Base-by-base conservation (phyloP, 2,113 vertebrate species). In the Eptesicus fuscus region DNA sequence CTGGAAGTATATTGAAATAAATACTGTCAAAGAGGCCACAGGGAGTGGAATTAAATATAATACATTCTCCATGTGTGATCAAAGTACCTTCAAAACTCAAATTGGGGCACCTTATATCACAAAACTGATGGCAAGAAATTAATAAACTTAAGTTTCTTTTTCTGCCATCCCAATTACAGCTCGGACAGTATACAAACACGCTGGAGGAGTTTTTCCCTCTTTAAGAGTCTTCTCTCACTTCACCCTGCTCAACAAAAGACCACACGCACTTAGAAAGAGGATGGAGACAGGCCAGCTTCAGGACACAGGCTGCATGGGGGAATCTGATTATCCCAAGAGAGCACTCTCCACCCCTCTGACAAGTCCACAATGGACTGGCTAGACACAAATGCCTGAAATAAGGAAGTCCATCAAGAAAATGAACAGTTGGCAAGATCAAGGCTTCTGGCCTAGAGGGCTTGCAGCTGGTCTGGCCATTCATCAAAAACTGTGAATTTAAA, bases 381-480 rank as follows among this genome's bases (percentile, higher is more conserved):
- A 96, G 65, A 91, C 51, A 88, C 82, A 78, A 87, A 79, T 2
- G 6, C 83, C 70, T 53, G 32, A 91, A 95, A 96, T 73, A 73
- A 93, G 95, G 88, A 96, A 97, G 94, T 93, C 95, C 83, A 90
- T 87, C 93, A 88, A 96, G 97, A 96, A 97, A 97, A 97, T 49
- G 93, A 96, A 96, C 96, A 96, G 96, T 96, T 95, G 88, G 93
- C 14, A 1, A 88, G 83, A 96, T 93, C 85, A 87, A 94, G 90
- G 74, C 79, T 96, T 96, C 88, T 93, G 89, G 91, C 63, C 92
- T 91, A 95, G 92, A 96, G 90, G 96, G 78, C 88, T 93, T 96
- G 96, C 96, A 97, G 92, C 95, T 97, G 96, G 92, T 92, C 92
- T 97, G 96, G 95, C 88, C 95, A 95, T 96, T 96, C 95, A 97